Conservation (phyloP, 2,113 vertebrate genomes). For the Anguilla japonica region DNA sequence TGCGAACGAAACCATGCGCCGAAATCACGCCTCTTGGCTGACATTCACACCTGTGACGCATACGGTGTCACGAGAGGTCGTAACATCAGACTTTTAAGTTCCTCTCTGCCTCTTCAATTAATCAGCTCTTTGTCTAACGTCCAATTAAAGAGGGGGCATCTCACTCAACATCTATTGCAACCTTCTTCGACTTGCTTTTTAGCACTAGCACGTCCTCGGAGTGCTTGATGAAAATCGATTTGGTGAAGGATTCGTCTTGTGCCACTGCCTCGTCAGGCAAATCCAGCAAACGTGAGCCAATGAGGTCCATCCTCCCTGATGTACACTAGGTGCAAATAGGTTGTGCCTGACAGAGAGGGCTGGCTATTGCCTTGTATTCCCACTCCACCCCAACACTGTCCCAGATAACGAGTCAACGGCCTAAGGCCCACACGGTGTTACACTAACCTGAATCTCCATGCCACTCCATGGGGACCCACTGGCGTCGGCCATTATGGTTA, state of each 20-base stretch:
- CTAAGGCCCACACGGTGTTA: neutral
- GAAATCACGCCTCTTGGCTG: too few relatives aligned
- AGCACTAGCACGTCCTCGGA: neutral
- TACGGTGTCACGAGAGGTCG: neutral
- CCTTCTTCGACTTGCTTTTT: neutral
- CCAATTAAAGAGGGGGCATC: neutral
- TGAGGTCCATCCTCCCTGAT: neutral
- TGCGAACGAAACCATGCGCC: too few relatives aligned
- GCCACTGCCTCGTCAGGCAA: neutral
- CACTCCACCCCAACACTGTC: neutral
- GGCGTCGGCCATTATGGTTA: too few relatives aligned
- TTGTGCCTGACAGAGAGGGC: neutral
- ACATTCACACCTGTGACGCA: neutral
- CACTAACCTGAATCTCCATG: neutral
- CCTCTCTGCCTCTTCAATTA: neutral
- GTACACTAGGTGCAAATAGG: neutral
- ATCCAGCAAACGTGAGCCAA: neutral
- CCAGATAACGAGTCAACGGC: too few relatives aligned
- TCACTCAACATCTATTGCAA: constrained; percentile 1
- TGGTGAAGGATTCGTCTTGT: neutral
- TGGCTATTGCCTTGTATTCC: neutral
- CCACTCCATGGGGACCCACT: neutral
- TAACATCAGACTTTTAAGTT: neutral
- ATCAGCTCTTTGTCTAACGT: neutral
- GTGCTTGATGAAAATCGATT: constrained; percentile 17